Conservation (phyloP, 2,888 invertebrate genomes). For the Tetragonula carbonaria region DNA sequence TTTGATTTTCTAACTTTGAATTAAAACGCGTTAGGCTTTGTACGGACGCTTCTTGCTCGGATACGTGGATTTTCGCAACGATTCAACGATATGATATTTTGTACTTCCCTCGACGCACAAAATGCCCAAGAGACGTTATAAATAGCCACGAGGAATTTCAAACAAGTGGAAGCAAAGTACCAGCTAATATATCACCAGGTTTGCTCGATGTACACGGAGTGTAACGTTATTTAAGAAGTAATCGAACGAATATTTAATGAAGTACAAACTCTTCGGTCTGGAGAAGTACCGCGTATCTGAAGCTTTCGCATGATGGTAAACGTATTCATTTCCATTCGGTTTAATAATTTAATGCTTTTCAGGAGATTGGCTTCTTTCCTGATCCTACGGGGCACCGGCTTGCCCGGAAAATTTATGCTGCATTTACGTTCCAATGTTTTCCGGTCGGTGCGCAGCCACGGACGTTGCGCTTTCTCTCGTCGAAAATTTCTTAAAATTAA, state of each 20-base stretch:
- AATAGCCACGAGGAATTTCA: not conserved
- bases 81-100: not conserved
- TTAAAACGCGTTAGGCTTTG: not conserved
- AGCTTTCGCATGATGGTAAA: not conserved
- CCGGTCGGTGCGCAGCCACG: not conserved
- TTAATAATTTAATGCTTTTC: constrained; percentile 46
- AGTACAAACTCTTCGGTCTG: not conserved
- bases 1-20: constrained; percentile 16
- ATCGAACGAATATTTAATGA: constrained; percentile 20
- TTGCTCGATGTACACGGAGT: not conserved
- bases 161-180: not conserved
- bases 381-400: constrained; percentile 19
- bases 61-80: not conserved
- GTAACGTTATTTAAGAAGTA: constrained; percentile 1
- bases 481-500: constrained; percentile 29
- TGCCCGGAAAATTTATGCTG: constrained; percentile 28
- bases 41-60: not conserved
- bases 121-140: not conserved
- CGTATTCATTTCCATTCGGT: constrained; percentile 38
- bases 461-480: not conserved
- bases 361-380: constrained; percentile 29
- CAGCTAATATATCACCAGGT: not conserved
- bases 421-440: constrained; percentile 24
- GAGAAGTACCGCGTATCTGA: not conserved
- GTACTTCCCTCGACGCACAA: not conserved